Conservation (phyloP, 2,888 invertebrate species). For the Gnatocerus cornutus region DNA sequence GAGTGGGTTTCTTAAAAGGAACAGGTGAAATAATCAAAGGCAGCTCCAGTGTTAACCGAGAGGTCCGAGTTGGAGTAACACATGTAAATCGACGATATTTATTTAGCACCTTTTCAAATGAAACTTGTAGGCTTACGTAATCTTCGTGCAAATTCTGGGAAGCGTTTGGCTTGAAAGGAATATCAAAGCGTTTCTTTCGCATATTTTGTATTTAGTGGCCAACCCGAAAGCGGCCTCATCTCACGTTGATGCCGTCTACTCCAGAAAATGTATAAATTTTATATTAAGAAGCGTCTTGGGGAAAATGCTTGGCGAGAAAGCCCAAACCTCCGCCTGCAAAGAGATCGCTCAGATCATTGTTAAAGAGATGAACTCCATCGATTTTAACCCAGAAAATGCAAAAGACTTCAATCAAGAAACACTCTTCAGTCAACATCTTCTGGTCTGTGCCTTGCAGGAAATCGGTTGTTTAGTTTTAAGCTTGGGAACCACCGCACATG, state of each 20-base stretch:
- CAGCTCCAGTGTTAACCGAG: slow-evolving; percentile 92
- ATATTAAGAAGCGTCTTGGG: slow-evolving; percentile 94
- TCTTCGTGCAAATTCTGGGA: slow-evolving; percentile 95
- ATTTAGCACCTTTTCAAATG: slow-evolving; percentile 39
- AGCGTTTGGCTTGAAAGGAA: slow-evolving; percentile 96
- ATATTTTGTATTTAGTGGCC: slow-evolving; percentile 93
- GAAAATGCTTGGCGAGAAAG: slow-evolving; percentile 96
- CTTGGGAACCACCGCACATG: slow-evolving; percentile 95
- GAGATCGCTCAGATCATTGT: slow-evolving; percentile 93
- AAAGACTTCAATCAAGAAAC: slow-evolving; percentile 94
- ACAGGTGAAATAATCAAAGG: slow-evolving; percentile 97
- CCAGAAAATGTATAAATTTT: slow-evolving; percentile 97
- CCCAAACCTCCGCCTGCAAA: slow-evolving; percentile 95
- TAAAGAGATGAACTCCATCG: slow-evolving; percentile 96
- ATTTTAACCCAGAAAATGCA: slow-evolving; percentile 93
- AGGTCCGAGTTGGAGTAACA: slow-evolving; percentile 97
- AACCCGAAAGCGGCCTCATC: slow-evolving; percentile 97
- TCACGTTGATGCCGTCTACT: slow-evolving; percentile 98
- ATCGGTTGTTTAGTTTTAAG: slow-evolving; percentile 91
- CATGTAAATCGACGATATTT: slow-evolving; percentile 76
- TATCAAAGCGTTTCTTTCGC: slow-evolving; percentile 87
- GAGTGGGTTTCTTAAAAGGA: slow-evolving; percentile 94
- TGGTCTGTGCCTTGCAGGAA: slow-evolving; percentile 96
- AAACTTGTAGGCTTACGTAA: slow-evolving; percentile 88
- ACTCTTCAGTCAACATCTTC: slow-evolving; percentile 89